Base-by-base conservation (phyloP, 2,113 vertebrate species). In the Uria lomvia region DNA sequence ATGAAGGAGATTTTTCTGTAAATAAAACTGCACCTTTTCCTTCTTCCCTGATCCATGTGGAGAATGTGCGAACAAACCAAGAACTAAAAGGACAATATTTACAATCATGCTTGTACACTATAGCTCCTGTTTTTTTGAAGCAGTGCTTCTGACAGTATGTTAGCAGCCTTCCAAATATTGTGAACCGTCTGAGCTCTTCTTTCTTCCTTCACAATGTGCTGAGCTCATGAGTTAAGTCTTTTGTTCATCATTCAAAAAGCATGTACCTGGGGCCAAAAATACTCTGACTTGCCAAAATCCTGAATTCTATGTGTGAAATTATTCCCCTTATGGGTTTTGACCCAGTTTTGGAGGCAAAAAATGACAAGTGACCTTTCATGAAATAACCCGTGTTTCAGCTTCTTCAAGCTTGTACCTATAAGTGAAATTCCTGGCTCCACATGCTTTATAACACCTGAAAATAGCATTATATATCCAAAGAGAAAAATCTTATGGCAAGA, bases 281-380 rank as follows among this genome's bases (percentile, higher is more conserved):
- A 94, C 66, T 67, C 76, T 27, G 34, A 60, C 42, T 79, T 87
- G 60, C 73, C 76, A 86, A 90, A 95, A 92, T 87, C 9, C 71
- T 59, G 59, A 79, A 80, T 83, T 45, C 45, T 59, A 4, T 6
- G 21, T 79, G 58, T 80, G 84, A 88, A 95, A 73, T 92, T 85
- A 91, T 90, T 94, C 82, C 90, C 68, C 74, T 66, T 80, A 83
- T 34, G 68, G 42, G 52, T 75, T 94, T 86, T 82, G 87, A 80
- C 66, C 62, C 79, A 63, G 49, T 95, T 94, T 88, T 85, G 58
- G 56, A 96, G 49, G n/a, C 40, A 67, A 80, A 95, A 65, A 75
- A 77, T 45, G 63, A 88, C 75, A 88, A 93, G 36, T 89, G 76
- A 92, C 92, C 90, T 97, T 88, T 94, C 74, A 79, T 80, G 43